Percentiles rank a stretch among this genome's conserved stretches.
These are phyloP conservation scores for Pangasianodon gigas DNA, from an alignment of 2,113 vertebrate species.

Conservation along the genomic window DNA sequence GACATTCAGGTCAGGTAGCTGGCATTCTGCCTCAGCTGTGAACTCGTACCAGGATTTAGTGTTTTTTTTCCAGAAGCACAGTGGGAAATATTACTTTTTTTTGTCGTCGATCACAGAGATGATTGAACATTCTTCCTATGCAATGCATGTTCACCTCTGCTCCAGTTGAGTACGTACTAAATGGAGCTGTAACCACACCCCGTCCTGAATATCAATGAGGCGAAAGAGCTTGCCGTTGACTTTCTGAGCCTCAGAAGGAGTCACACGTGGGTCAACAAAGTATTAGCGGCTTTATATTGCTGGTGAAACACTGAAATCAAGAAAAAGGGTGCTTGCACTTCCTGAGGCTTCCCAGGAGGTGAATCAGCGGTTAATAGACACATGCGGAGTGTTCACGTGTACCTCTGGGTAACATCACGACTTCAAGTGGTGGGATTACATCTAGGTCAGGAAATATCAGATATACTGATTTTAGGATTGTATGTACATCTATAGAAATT, in stretches of 20 bases:
- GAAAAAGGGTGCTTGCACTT: not conserved
- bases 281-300: not conserved
- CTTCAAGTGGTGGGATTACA: not conserved
- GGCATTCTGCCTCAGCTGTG: conserved; percentile 39
- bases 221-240: not conserved
- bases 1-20: conserved; percentile 41
- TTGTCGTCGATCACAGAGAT: not conserved
- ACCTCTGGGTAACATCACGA: not conserved
- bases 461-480: not conserved
- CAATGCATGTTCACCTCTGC: conserved; percentile 32
- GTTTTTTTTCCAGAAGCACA: conserved; percentile 13
- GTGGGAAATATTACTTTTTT: conserved; percentile 13
- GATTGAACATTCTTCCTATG: conserved; percentile 22
- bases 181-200: conserved; percentile 15
- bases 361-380: not conserved
- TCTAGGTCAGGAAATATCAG: not conserved
- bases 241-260: not conserved
- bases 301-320: not conserved
- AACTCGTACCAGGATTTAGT: conserved; percentile 31
- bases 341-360: not conserved
- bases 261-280: not conserved
- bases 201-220: conserved; percentile 2
- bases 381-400: not conserved
- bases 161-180: conserved; percentile 23
- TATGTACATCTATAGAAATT: not conserved